Evolutionary conservation across 2,888 invertebrate genomes (phyloP), one percentile per base, ranked within the genome.

Genomic region (Nymphalis urticae): DNA sequence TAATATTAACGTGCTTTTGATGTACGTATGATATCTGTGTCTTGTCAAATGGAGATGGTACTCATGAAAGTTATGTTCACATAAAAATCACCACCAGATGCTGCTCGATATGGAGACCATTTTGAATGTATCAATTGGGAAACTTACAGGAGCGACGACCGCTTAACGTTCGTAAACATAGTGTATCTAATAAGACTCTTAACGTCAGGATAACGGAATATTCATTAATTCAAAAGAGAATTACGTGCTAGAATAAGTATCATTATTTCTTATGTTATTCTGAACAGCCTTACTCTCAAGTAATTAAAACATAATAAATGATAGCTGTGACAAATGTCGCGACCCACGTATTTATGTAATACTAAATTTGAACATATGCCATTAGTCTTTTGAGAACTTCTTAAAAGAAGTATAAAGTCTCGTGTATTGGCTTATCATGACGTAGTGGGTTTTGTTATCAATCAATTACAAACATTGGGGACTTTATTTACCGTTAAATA

Each of bases 241-340:
- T 24, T 27, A 24, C 27, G 24, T 54, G 24, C 24, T 13, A 6
- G 10, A 10, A 53, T 54, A 54, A 27, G 36, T 36, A 36, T 9
- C 56, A 32, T 32, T 32, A 9, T 13, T 48, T n/a, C 32, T 50
- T 27, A 27, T 32, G 27, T n/a, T 32, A 36, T 50, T 19, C n/a
- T 36, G 19, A 19, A 48, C 36, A 50, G 47, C 48, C 50, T 61
- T 50, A 32, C 36, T 16, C 51, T 8, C 36, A 32, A 19, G 9
- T 62, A 62, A 36, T 62, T 62, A 62, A 36, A 51, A 62, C n/a
- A 19, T 51, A 62, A 62, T 62, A 51, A 62, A 62, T 62, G 32
- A 19, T 32, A 7, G 21, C 19, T 8, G 19, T 24, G 32, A 51
- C 42, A 62, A 16, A 62, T 36, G 62, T 62, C 50, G 58, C 42